Evolutionary conservation across 2,113 vertebrate genomes (phyloP).

Genomic region (Cynocephalus volans): DNA sequence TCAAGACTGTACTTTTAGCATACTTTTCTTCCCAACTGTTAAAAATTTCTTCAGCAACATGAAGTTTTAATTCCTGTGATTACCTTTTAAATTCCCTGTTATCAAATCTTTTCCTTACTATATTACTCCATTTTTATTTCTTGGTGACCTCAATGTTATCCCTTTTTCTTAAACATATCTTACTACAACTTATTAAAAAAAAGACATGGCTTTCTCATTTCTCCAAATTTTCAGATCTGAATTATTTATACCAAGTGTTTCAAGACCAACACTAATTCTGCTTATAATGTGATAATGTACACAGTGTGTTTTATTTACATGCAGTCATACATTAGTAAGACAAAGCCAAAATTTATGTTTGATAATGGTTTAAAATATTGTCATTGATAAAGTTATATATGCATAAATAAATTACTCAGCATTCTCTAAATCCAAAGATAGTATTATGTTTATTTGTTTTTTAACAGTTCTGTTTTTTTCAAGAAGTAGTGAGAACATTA

Average conservation of each 20-base stretch:
- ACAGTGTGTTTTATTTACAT: background rate
- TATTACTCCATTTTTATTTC: background rate
- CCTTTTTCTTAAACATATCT: background rate
- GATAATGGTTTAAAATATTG: background rate
- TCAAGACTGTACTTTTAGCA: background rate
- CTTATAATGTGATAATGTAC: background rate
- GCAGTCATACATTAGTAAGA: background rate
- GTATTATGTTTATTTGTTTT: background rate
- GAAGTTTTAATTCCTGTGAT: background rate
- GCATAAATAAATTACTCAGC: background rate
- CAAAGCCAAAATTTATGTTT: background rate
- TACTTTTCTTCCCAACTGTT: background rate
- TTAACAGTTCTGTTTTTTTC: background rate
- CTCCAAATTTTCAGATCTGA: background rate
- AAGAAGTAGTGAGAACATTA: background rate
- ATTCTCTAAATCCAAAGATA: background rate
- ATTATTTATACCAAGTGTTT: background rate
- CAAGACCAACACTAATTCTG: background rate
- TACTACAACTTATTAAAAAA: background rate
- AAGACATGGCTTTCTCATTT: background rate
- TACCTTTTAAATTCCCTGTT: background rate
- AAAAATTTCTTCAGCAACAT: background rate
- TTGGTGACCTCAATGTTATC: background rate
- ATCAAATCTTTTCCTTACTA: background rate
- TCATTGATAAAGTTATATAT: background rate